Conservation (phyloP, 2,888 invertebrate species). For the Digitonthophagus gazella region DNA sequence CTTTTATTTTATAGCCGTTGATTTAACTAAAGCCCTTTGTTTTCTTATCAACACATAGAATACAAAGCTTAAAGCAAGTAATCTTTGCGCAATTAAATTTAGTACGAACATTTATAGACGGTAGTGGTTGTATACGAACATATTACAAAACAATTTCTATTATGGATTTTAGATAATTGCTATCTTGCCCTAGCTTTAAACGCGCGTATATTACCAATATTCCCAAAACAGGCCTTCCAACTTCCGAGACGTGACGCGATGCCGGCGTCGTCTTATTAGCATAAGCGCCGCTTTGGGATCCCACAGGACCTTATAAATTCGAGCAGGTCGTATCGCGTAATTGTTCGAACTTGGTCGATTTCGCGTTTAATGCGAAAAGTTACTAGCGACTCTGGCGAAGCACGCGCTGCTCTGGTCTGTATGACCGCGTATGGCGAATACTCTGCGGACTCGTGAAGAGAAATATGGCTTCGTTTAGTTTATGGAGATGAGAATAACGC, state of each 20-base stretch:
- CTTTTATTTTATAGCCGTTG: neutral
- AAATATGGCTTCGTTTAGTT: neutral
- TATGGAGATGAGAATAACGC: neutral
- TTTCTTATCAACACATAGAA: neutral
- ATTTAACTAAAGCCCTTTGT: neutral
- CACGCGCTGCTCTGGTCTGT: neutral
- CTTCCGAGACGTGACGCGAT: neutral
- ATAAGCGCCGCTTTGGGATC: neutral
- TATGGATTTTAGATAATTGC: neutral
- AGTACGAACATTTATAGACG: too few relatives aligned
- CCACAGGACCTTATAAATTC: neutral
- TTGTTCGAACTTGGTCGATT: neutral
- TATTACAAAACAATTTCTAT: too few relatives aligned
- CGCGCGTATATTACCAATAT: neutral
- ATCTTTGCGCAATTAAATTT: neutral
- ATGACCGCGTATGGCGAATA: neutral
- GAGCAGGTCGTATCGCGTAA: neutral
- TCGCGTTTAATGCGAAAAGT: neutral
- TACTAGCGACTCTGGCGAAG: neutral
- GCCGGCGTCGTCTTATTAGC: neutral
- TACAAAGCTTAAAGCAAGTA: neutral
- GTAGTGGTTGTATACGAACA: too few relatives aligned
- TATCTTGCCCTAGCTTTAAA: neutral
- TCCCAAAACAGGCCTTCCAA: neutral
- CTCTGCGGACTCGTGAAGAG: neutral